These are phyloP conservation scores for Campylorhamphus procurvoides DNA, from an alignment of 2,113 vertebrate species.

Conservation along the genomic window DNA sequence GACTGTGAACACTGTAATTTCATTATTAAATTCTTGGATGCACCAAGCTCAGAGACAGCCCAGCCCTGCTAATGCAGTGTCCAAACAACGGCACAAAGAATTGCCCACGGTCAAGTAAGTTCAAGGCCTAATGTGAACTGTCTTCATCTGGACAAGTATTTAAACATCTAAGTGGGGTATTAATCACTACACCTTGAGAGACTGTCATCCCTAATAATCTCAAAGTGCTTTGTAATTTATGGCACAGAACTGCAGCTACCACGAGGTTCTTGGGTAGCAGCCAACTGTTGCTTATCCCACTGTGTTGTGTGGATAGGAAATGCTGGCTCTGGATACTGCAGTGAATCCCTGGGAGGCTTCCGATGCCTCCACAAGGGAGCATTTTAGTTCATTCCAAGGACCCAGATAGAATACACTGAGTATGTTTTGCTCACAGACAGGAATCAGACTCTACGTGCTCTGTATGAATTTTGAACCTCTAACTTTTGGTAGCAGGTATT, in stretches of 20 bases:
- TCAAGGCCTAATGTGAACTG: not conserved
- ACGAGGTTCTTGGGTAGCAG: not conserved
- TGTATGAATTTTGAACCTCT: not conserved
- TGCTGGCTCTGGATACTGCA: not conserved
- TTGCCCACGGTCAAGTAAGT: not conserved
- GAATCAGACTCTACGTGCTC: not conserved
- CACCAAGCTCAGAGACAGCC: not conserved
- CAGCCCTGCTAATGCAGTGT: not conserved
- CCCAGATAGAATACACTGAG: not conserved
- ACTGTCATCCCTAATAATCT: not conserved
- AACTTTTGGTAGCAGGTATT: not conserved
- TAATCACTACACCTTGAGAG: conserved; percentile 13
- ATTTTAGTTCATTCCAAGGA: not conserved
- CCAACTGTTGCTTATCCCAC: conserved; percentile 12
- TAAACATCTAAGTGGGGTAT: not conserved
- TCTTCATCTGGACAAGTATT: not conserved
- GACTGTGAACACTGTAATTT: not conserved
- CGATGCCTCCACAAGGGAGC: not conserved
- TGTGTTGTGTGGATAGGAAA: not conserved
- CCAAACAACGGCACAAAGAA: not conserved
- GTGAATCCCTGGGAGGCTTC: not conserved
- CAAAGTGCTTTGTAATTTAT: conserved; percentile 22
- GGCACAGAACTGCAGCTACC: not conserved
- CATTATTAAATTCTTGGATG: not conserved
- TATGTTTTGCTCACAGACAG: not conserved